phyloP scores from a whole-genome alignment of 1,140 invertebrate genomes.

The Neoseiulus cucumeris region DNA sequence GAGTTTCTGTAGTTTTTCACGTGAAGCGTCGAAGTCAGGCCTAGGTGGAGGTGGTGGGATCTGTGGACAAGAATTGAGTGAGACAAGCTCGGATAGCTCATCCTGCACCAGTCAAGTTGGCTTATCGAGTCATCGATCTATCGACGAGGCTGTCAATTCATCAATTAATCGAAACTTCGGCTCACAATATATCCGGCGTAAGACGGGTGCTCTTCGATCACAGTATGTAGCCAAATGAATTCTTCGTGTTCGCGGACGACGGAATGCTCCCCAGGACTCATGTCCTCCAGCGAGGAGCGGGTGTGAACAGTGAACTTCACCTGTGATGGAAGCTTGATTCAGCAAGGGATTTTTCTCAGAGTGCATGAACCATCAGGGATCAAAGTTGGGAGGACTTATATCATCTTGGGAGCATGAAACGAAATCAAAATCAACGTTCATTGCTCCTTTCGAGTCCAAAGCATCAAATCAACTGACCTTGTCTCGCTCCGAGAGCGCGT shows the following conservation, averaged over 20 bases:
- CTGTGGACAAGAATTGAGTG: background rate
- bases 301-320: constrained; percentile 98
- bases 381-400: too few relatives aligned
- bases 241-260: constrained; percentile 97
- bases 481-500: constrained; percentile 95
- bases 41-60: constrained; percentile 92
- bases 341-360: too few relatives aligned
- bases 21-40: constrained; percentile 94
- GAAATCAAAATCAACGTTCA: too few relatives aligned
- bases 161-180: background rate
- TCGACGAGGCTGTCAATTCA: too few relatives aligned
- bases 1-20: constrained; percentile 89
- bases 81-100: too few relatives aligned
- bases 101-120: too few relatives aligned
- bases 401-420: too few relatives aligned
- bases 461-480: constrained; percentile 38
- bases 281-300: constrained; percentile 36
- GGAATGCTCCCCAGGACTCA: constrained; percentile 63
- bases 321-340: background rate
- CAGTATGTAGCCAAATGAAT: constrained; percentile 95
- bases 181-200: constrained; percentile 81
- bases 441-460: too few relatives aligned
- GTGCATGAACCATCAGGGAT: too few relatives aligned
- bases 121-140: too few relatives aligned
- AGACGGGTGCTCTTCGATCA: constrained; percentile 89